Base-by-base conservation (phyloP, 2,113 vertebrate genomes). In the Hemiprocne comata region DNA sequence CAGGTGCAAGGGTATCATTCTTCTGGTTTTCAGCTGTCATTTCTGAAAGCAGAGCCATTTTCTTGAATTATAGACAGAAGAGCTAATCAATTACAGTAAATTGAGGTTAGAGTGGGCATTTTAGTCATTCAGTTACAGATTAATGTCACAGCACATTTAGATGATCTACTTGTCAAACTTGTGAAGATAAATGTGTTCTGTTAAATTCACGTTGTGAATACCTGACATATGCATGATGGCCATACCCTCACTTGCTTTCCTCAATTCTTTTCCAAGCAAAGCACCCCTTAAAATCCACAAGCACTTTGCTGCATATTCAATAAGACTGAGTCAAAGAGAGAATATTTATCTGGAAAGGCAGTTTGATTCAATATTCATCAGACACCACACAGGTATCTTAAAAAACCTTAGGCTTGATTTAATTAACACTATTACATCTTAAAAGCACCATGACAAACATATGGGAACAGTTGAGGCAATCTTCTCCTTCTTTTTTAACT, bases 1-100 rank as follows among this genome's bases (percentile, higher is more conserved):
- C 69, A 87, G 58, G 40, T 69, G 38, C 31, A 29, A 7, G 38
- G 58, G 4, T 61, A 88, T 54, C 13, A 79, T 55, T 65, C 38
- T 33, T 20, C 28, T 60, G n/a, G 18, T 71, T 88, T 88, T 50
- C 51, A 74, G 61, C 0, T 82, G 81, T 58, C 69, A 82, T 77
- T 81, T 77, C 48, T 85, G 58, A 72, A 91, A 80, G 38, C 29
- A 38, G 78, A 65, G 66, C 24, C 16, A 51, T 95, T 94, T 94
- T 82, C 67, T 65, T 14, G 11, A 90, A 85, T 76, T 91, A 58
- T 2, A 79, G 84, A 42, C 7, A 67, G 72, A 58, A 77, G 46
- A 65, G 33, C 31, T 38, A 69, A 74, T 87, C n/a, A 89, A n/a
- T 97, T 74, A 36, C 23, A 94, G 70, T 31, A 90, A 96, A 91